phyloP scores from a whole-genome alignment of 2,888 invertebrate genomes.

The Neocrepidodera transversa region DNA sequence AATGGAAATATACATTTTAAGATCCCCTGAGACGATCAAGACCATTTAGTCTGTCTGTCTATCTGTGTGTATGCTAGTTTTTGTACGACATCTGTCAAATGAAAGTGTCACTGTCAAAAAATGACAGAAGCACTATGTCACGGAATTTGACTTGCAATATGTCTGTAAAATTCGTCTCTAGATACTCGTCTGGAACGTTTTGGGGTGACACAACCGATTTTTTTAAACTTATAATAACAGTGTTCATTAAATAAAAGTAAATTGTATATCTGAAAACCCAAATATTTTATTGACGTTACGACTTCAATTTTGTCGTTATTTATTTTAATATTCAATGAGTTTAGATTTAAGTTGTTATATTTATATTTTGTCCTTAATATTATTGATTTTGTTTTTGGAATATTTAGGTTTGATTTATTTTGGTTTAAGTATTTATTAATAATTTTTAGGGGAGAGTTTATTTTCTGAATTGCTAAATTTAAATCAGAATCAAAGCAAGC shows the following conservation, averaged over 20 bases:
- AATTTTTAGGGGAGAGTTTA: conserved; percentile 3
- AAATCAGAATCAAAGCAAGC: conserved; percentile 1
- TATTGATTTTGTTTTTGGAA: conserved; percentile 2
- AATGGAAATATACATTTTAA: no score
- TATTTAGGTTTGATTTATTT: conserved; percentile 12
- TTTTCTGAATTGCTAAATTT: conserved; percentile 9
- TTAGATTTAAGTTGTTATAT: conserved; percentile 8
- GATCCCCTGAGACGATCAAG: no score
- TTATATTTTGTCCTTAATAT: conserved; percentile 10
- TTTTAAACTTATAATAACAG: conserved; percentile 2
- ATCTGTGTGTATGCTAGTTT: no score
- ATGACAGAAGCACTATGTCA: no score
- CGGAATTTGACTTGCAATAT: no score
- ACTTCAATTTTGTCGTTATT: conserved; percentile 6
- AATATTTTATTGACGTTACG: no score
- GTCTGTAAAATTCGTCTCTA: no score
- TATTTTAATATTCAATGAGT: background rate
- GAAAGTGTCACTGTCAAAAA: no score
- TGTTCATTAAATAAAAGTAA: conserved; percentile 1
- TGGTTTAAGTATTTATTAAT: conserved; percentile 3
- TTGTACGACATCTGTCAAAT: no score
- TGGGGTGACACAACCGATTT: no score
- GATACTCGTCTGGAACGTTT: no score
- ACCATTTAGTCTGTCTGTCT: no score
- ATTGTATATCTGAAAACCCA: conserved; percentile 12